Conservation (phyloP, 2,888 invertebrate species). For the Heliconius cydno region DNA sequence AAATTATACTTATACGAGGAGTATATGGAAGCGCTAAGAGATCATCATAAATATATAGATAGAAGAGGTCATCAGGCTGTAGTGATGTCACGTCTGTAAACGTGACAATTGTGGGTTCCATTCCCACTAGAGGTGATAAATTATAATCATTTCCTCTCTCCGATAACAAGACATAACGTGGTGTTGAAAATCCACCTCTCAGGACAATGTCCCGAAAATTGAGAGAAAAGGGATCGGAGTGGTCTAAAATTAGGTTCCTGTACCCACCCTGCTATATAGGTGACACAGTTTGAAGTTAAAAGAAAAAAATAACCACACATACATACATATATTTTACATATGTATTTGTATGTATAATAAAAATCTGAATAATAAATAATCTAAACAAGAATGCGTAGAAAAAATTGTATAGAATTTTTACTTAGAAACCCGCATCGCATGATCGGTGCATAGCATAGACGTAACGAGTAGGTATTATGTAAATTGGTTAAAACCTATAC, state of each 20-base stretch:
- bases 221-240: not conserved
- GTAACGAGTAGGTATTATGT: constrained; percentile 6
- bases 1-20: not conserved
- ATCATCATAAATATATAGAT: too few relatives aligned
- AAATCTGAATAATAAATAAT: constrained; percentile 35
- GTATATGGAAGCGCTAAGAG: too few relatives aligned
- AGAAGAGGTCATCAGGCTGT: too few relatives aligned
- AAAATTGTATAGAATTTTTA: constrained; percentile 44
- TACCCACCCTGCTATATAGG: not conserved
- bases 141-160: not conserved
- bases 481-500: constrained; percentile 7
- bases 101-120: not conserved
- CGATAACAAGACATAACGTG: not conserved
- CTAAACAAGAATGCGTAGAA: constrained; percentile 23
- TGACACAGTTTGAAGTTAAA: not conserved
- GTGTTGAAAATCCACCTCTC: not conserved
- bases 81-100: too few relatives aligned
- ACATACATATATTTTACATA: not conserved
- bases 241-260: not conserved
- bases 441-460: constrained; percentile 8
- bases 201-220: not conserved
- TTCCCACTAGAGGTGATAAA: not conserved
- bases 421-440: constrained; percentile 45
- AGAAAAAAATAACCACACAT: not conserved
- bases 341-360: constrained; percentile 27